phyloP scores from a whole-genome alignment of 2,888 invertebrate genomes.

The Netelia virgata region DNA sequence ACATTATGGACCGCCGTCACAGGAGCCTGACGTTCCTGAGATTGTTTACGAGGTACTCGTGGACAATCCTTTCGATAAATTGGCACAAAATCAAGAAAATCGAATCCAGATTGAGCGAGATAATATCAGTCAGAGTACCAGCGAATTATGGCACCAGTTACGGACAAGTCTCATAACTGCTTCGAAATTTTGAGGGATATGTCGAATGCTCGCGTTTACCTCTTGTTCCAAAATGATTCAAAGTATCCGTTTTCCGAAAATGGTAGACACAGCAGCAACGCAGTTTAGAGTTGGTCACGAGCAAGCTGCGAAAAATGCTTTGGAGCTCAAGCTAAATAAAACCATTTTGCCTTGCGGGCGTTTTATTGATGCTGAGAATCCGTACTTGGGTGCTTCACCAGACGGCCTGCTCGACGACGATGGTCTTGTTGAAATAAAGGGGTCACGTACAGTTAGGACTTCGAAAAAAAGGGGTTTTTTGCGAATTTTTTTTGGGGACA shows the following conservation, averaged over 20 bases:
- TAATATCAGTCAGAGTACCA: constrained; percentile 33
- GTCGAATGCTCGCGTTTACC: constrained; percentile 59
- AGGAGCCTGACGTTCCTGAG: neutral
- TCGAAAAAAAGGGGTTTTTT: too few species aligned
- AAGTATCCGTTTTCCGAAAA: constrained; percentile 61
- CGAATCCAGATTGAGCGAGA: constrained; percentile 31
- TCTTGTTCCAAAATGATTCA: constrained; percentile 57
- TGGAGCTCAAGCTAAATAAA: constrained; percentile 32
- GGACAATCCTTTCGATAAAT: constrained; percentile 24
- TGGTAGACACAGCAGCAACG: constrained; percentile 54
- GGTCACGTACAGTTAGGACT: too few species aligned
- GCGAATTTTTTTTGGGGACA: too few species aligned
- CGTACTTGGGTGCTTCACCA: constrained; percentile 70
- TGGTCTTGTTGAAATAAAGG: constrained; percentile 72
- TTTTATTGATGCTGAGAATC: constrained; percentile 71
- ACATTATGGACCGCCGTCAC: constrained; percentile 47
- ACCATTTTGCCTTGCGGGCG: constrained; percentile 70
- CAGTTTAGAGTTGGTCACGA: constrained; percentile 66
- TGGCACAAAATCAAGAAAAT: neutral
- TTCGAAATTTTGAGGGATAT: constrained; percentile 66
- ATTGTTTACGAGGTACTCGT: constrained; percentile 8
- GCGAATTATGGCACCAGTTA: constrained; percentile 17
- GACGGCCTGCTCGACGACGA: constrained; percentile 71
- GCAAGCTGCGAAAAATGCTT: constrained; percentile 52
- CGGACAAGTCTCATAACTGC: constrained; percentile 62